Evolutionary conservation across 2,113 vertebrate species (phyloP).

Genomic region (Tenrec ecaudatus): DNA sequence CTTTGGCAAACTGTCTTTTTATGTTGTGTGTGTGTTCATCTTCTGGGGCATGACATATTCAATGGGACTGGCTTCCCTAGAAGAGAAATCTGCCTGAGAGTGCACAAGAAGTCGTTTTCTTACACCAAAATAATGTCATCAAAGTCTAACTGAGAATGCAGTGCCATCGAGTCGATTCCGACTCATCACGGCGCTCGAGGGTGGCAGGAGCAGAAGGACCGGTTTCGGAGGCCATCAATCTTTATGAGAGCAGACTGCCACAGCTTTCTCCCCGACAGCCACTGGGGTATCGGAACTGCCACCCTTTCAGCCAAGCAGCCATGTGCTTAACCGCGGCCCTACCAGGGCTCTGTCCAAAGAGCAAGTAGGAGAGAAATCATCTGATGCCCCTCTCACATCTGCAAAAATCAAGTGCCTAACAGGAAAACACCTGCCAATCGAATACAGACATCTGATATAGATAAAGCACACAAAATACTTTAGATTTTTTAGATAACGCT

Average conservation of each 20-base stretch:
- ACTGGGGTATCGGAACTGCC: background rate
- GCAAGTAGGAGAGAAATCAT: constrained; percentile 22
- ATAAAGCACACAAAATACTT: constrained; percentile 22
- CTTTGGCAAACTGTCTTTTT: background rate
- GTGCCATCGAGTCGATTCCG: background rate
- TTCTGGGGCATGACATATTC: background rate
- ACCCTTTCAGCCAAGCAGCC: background rate
- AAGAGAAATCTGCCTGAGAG: background rate
- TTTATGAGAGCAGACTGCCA: too few relatives aligned
- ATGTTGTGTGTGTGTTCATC: background rate
- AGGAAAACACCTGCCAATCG: constrained; percentile 54
- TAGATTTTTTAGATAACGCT: constrained; percentile 26
- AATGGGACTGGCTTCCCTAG: constrained; percentile 2
- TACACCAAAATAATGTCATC: constrained; percentile 5
- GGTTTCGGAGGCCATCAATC: background rate
- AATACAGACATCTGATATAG: constrained; percentile 15
- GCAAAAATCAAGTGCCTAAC: constrained; percentile 24
- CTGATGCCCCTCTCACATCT: background rate
- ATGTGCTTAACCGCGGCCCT: background rate
- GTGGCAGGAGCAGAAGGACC: background rate
- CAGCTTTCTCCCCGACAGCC: background rate
- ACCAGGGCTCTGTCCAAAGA: background rate
- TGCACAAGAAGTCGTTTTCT: constrained; percentile 18
- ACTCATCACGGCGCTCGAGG: background rate
- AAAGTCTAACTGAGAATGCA: background rate